Conservation (phyloP, 2,888 invertebrate genomes). For the Sabatieria punctata region DNA sequence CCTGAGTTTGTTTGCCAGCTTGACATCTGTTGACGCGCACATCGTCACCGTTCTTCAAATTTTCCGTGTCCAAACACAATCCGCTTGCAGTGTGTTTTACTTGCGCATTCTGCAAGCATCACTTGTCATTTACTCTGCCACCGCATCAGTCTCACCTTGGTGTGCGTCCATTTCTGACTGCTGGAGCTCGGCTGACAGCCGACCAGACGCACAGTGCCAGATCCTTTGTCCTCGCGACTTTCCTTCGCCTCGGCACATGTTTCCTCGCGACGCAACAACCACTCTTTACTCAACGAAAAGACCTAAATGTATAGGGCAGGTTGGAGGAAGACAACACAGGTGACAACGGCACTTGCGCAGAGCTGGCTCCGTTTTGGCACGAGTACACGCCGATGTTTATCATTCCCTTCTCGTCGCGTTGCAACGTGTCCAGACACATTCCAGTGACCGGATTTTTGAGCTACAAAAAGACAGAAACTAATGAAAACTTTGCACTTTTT, state of each 20-base stretch:
- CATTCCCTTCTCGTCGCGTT: constrained; percentile 18
- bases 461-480: constrained; percentile 12
- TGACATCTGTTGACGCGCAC: constrained; percentile 26
- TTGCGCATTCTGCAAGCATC: constrained; percentile 22
- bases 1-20: constrained; percentile 24
- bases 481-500: constrained; percentile 3
- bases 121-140: neutral
- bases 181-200: constrained; percentile 23
- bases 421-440: constrained; percentile 26
- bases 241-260: constrained; percentile 17
- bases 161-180: constrained; percentile 32
- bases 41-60: constrained; percentile 27
- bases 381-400: constrained; percentile 19
- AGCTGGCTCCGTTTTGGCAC: constrained; percentile 25
- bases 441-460: constrained; percentile 12
- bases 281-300: constrained; percentile 24
- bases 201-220: constrained; percentile 17
- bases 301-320: constrained; percentile 14
- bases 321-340: neutral
- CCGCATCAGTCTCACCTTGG: constrained; percentile 20
- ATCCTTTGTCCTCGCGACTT: neutral
- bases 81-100: constrained; percentile 29
- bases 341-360: constrained; percentile 18
- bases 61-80: constrained; percentile 33
- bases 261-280: constrained; percentile 24